A percentile compares a stretch with the other conserved stretches of the same genome.
Evolutionary conservation across 1,140 invertebrate genomes (phyloP).

Genomic region (Heliconius eleuchia): DNA sequence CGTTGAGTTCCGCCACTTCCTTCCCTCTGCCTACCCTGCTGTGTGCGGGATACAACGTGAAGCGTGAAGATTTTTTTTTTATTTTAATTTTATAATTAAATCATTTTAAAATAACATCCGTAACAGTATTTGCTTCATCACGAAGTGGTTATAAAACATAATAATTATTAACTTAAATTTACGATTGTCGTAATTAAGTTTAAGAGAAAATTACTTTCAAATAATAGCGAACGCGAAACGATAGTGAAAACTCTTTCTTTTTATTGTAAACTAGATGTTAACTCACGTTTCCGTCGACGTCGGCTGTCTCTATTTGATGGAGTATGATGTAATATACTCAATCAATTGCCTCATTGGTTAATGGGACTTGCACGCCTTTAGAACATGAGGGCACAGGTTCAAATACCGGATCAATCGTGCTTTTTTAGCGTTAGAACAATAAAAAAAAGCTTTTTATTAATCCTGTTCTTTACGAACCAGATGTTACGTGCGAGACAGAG

Average conservation of each 20-base stretch:
- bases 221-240: slow-evolving; percentile 23
- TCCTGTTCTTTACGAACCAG: too few species aligned
- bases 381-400: background rate
- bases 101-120: background rate
- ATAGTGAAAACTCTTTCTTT: slow-evolving; percentile 22
- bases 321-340: background rate
- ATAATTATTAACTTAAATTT: slow-evolving; percentile 21
- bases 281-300: background rate
- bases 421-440: too few species aligned
- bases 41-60: too few species aligned
- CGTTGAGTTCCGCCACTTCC: background rate
- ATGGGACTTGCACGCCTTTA: background rate
- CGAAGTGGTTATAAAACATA: background rate
- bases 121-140: background rate
- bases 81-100: background rate
- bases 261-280: slow-evolving; percentile 2
- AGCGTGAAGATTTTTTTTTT: too few species aligned
- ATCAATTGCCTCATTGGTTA: background rate
- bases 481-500: too few species aligned
- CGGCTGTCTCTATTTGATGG: background rate
- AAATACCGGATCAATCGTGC: background rate
- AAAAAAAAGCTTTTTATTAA: too few species aligned
- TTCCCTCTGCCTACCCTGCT: too few species aligned
- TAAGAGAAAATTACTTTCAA: slow-evolving; percentile 28
- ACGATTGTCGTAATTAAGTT: slow-evolving; percentile 21